Evolutionary conservation across 2,888 invertebrate genomes (phyloP), one percentile per base, ranked within the genome.

Genomic region (Callyntrura sp.): DNA sequence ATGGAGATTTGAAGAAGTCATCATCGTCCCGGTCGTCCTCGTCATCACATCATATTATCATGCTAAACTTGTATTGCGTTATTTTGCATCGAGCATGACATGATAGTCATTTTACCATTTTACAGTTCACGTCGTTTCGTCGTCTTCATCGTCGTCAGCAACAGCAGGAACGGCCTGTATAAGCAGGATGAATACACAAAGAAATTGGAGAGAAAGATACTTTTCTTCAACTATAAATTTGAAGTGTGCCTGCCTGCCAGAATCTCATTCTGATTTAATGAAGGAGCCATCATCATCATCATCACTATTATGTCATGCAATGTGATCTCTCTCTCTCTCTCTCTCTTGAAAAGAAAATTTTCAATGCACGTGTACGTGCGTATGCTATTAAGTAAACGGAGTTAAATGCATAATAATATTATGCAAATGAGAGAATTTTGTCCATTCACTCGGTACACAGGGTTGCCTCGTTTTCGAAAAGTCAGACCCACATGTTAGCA

Each of bases 261-360:
- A 28, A 51, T 51, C 25, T 78, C 78, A 78, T 78, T 78, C 51
- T 78, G 78, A 78, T 78, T 78, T 78, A 78, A 78, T 78, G 78
- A 78, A 51, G 78, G 78, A 78, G 78, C 17, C 23, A 78, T 78
- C 78, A 78, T 51, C 55, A 70, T 70, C 70, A 70, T 0, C 68
- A 55, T 55, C 51, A 51, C 78, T 70, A 78, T 78, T 78, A 78
- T 78, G 78, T 78, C 78, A 78, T 78, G 78, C 78, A 51, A 78
- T 78, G 78, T 78, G 78, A 78, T 78, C 51, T 78, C 78, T 78
- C 55, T 78, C n/a, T n/a, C n/a, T n/a, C n/a, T n/a, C n/a, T 78
- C 78, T 70, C 35, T 68, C 68, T 68, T 25, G 62, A 65, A 35
- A 70, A 43, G 70, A 55, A 55, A 51, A 51, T 51, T 78, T 55